Percentiles rank a stretch among this genome's conserved stretches.
Conservation (phyloP, 2,888 invertebrate species). For the Parnassius smintheus region DNA sequence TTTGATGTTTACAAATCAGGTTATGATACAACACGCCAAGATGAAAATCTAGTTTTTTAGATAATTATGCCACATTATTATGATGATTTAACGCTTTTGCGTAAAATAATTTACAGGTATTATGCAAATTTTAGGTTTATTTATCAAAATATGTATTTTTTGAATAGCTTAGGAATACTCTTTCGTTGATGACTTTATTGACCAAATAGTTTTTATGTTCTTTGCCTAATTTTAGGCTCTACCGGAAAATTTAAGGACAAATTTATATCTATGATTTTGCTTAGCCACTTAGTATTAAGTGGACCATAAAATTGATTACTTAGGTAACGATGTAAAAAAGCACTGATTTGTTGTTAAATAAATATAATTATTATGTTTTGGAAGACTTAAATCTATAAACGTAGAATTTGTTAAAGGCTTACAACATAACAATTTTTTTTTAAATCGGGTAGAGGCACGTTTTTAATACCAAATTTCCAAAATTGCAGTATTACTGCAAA, state of each 20-base stretch:
- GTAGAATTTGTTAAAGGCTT: not conserved
- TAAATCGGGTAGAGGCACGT: not conserved
- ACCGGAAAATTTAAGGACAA: not conserved
- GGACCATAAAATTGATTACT: no score
- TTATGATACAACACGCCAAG: slow-evolving; percentile 57
- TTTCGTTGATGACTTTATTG: slow-evolving; percentile 47
- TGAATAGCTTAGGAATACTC: slow-evolving; percentile 48
- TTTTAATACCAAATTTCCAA: not conserved
- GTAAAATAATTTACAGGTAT: slow-evolving; percentile 48
- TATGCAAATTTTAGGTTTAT: slow-evolving; percentile 59
- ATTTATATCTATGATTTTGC: not conserved
- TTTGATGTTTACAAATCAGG: slow-evolving; percentile 52
- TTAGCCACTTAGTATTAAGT: no score
- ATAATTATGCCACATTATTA: not conserved
- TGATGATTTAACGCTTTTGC: slow-evolving; percentile 40
- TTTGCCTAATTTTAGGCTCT: slow-evolving; percentile 21
- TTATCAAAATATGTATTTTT: slow-evolving; percentile 59
- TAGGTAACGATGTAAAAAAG: no score
- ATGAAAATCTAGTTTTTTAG: slow-evolving; percentile 39
- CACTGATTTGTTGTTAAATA: not conserved
- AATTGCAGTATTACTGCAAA: not conserved
- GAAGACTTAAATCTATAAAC: slow-evolving; percentile 13
- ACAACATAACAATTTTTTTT: no score
- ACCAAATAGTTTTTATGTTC: slow-evolving; percentile 30
- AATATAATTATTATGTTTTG: slow-evolving; percentile 3